These are phyloP conservation scores for Dusona sp. DNA, from an alignment of 2,888 invertebrate species.

Conservation along the genomic window DNA sequence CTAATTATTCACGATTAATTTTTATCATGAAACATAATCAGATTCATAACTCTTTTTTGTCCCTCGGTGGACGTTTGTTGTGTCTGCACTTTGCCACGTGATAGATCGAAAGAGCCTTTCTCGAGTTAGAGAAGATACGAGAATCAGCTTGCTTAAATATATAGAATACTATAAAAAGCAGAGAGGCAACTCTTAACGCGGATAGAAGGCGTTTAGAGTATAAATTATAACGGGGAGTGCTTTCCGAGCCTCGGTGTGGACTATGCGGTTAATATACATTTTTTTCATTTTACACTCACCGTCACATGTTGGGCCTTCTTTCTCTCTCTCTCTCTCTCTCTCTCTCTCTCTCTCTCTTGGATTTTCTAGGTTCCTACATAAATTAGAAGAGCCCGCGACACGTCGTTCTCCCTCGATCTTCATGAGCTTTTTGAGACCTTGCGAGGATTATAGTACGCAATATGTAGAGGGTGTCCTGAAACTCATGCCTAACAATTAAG, in stretches of 20 bases:
- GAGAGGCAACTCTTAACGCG: conserved; percentile 69
- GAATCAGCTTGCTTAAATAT: conserved; percentile 36
- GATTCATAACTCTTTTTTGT: conserved; percentile 46
- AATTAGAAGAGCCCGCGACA: conserved; percentile 68
- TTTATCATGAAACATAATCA: conserved; percentile 44
- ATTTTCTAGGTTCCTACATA: conserved; percentile 74
- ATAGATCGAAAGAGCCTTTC: conserved; percentile 56
- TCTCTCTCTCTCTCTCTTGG: conserved; percentile 49
- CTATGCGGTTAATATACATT: conserved; percentile 63
- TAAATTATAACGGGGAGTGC: conserved; percentile 82
- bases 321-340: conserved; percentile 57
- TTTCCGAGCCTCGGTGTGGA: conserved; percentile 62
- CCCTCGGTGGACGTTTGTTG: conserved; percentile 56
- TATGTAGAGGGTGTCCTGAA: conserved; percentile 1
- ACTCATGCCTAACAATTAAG: background rate
- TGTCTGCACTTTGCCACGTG: conserved; percentile 62
- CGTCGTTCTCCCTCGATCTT: conserved; percentile 61
- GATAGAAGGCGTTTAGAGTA: conserved; percentile 78
- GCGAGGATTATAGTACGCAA: conserved; percentile 9
- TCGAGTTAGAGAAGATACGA: conserved; percentile 48
- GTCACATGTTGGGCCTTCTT: conserved; percentile 61
- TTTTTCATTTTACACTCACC: conserved; percentile 56
- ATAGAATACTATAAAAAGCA: conserved; percentile 61
- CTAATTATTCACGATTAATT: conserved; percentile 47
- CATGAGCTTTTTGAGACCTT: conserved; percentile 46